Conservation (phyloP, 2,797 vertebrate species). For the Acridotheres tristis region DNA sequence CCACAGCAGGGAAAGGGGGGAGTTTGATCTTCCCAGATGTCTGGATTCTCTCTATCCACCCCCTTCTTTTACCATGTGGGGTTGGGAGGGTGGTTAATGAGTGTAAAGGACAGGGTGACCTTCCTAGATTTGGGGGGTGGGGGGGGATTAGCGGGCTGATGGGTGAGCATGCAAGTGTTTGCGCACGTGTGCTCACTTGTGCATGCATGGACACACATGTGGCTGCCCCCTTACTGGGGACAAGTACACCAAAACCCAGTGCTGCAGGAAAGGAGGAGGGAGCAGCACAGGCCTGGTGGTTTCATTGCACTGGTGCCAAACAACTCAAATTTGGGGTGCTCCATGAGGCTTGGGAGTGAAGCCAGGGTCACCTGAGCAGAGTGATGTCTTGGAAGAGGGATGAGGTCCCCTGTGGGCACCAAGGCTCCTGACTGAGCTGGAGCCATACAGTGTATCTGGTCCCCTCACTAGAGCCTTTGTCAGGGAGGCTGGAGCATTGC, state of each 20-base stretch:
- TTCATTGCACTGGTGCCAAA: not conserved
- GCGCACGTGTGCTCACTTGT: constrained; percentile 2
- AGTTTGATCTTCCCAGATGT: not conserved
- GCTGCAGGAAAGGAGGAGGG: not conserved
- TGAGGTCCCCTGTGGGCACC: not conserved
- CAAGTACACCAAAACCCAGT: not conserved
- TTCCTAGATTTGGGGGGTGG: not conserved
- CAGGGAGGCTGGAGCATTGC: not conserved
- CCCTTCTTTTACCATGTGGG: not conserved
- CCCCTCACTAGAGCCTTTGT: not conserved
- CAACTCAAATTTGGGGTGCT: not conserved
- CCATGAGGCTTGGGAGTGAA: not conserved
- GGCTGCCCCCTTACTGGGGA: not conserved
- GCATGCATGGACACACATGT: constrained; percentile 25
- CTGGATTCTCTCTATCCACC: not conserved
- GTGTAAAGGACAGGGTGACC: constrained; percentile 11
- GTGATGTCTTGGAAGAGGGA: not conserved
- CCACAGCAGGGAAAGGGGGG: not conserved
- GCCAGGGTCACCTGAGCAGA: not conserved
- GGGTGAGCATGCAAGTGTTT: not conserved
- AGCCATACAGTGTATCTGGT: not conserved
- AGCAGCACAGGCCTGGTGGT: not conserved
- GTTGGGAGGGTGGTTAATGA: not conserved
- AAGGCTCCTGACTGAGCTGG: not conserved
- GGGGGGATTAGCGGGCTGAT: not conserved